Evolutionary conservation across 2,113 vertebrate species (phyloP).

Genomic region (Callipepla squamata): DNA sequence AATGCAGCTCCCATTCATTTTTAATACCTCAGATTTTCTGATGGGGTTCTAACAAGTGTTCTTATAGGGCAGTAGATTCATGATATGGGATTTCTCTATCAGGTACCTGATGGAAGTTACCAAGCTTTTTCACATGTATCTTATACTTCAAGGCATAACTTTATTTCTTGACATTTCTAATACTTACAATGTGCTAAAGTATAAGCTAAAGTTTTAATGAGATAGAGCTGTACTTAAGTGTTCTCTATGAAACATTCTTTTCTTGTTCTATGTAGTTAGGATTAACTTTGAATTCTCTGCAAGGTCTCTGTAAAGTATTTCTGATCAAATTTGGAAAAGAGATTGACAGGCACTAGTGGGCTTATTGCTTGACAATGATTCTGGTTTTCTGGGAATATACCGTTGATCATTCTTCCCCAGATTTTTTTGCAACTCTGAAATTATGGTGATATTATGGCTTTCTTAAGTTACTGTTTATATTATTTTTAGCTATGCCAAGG

Average conservation of each 20-base stretch:
- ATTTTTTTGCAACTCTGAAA: background rate
- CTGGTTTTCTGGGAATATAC: background rate
- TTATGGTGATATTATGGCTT: background rate
- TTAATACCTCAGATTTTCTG: background rate
- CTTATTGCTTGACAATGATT: background rate
- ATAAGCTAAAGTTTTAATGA: background rate
- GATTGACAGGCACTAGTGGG: background rate
- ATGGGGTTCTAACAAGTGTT: background rate
- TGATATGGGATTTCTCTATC: background rate
- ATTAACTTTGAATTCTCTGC: background rate
- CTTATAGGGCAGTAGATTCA: background rate
- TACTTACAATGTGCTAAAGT: background rate
- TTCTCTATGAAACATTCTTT: background rate
- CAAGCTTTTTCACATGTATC: background rate
- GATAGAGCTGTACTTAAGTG: background rate
- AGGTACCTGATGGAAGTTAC: background rate
- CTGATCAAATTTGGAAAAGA: background rate
- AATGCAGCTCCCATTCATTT: background rate
- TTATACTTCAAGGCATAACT: background rate
- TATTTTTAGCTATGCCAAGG: background rate
- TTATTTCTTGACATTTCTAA: background rate
- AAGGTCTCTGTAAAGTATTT: background rate
- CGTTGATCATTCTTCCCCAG: background rate
- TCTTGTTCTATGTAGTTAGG: background rate
- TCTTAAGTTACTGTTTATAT: background rate